phyloP scores from a whole-genome alignment of 1,140 invertebrate genomes.

The Diuraphis noxia region DNA sequence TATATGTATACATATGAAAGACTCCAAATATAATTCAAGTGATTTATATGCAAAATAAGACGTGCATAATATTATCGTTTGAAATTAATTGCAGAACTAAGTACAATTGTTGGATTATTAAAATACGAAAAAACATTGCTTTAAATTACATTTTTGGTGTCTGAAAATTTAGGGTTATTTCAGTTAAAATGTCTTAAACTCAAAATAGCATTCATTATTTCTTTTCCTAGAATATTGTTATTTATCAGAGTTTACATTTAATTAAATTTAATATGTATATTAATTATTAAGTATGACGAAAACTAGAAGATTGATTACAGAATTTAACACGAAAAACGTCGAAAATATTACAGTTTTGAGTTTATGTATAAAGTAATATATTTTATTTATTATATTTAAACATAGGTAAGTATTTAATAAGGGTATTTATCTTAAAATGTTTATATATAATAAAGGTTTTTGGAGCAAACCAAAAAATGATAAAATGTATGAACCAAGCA shows the following conservation, averaged over 20 bases:
- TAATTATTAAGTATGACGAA: background rate
- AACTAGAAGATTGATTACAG: background rate
- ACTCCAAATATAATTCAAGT: background rate
- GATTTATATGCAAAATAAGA: constrained; percentile 29
- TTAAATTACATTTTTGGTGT: constrained; percentile 6
- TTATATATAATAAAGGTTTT: too few species aligned
- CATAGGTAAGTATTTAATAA: too few species aligned
- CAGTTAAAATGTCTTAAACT: background rate
- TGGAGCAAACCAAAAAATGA: background rate
- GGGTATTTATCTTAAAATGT: too few species aligned
- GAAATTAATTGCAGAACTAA: constrained; percentile 24
- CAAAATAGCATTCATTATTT: background rate
- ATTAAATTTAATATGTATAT: background rate
- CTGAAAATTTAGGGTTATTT: background rate
- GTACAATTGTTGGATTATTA: constrained; percentile 11
- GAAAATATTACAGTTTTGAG: background rate
- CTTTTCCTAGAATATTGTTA: background rate
- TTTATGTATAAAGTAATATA: background rate
- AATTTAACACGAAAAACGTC: background rate
- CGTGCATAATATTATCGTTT: constrained; percentile 8
- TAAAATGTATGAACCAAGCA: background rate
- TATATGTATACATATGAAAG: background rate
- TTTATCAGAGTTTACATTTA: background rate
- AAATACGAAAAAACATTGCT: constrained; percentile 15
- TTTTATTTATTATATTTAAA: background rate